Base-by-base conservation (phyloP, 2,888 invertebrate genomes). In the Lymantria dispar region DNA sequence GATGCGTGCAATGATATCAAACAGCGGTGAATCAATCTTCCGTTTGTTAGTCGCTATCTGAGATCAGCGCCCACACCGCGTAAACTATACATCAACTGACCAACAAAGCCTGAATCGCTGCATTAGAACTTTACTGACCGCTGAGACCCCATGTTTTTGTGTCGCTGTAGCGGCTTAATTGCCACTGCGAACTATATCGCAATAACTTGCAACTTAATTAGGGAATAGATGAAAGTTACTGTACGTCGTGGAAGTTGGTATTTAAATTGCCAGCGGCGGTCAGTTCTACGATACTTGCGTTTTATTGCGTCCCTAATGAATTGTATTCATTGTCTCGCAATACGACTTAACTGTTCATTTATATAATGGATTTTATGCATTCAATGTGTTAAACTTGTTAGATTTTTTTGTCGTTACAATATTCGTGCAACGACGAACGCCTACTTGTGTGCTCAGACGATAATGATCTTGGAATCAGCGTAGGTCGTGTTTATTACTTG, bases 21-120 rank as follows among this genome's bases (percentile, higher is more conserved):
- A 70, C 71, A 74, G 80, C 78, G 75, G 81, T 83, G 86, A 87
- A 90, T 90, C 87, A 87, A 90, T 90, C 86, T 88, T 82, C 70
- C 73, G 71, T 70, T 74, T 73, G 72, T 62, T 69, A 64, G 72
- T 76, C 75, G 73, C 83, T 87, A 88, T 88, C 88, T 77, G 38
- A 56, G 72, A 86, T 88, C 85, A 53, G 70, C 77, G 79, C 80
- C 80, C 78, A 82, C 81, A 74, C 70, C 60, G 62, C 62, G 62
- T 68, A 64, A 74, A 65, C 68, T 74, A 78, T 43, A 76, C 73
- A 62, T 65, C 73, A 75, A 22, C 73, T 76, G 74, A 70, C 72
- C 70, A 71, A 74, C 70, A 69, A 68, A 67, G 62, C 71, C 56
- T 64, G 60, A 69, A 71, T 69, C 70, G 65, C 71, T 73, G 62